Percentiles rank a stretch among this genome's conserved stretches.
Conservation (phyloP, 2,888 invertebrate genomes). For the Parascotia fuliginaria region DNA sequence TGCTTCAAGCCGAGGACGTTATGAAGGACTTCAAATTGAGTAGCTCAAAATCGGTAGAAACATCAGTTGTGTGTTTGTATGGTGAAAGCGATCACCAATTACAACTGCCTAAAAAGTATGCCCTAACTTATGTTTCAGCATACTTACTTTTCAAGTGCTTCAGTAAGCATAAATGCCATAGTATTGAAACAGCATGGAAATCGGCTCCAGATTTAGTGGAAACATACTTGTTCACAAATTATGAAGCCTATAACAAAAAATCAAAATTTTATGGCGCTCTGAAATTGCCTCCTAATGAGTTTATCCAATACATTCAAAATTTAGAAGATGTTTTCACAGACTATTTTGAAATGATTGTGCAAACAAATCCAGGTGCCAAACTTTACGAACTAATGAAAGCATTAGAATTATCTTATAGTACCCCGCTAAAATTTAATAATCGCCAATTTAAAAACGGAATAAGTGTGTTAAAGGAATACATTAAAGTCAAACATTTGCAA, state of each 20-base stretch:
- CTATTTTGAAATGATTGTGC: not conserved
- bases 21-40: not conserved
- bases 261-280: not conserved
- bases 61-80: not conserved
- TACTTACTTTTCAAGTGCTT: not conserved
- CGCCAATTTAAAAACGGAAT: not conserved
- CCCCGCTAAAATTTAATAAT: not conserved
- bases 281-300: not conserved
- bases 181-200: no score
- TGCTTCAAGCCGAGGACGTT: not conserved
- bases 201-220: not conserved
- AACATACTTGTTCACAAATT: not conserved
- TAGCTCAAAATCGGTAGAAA: not conserved
- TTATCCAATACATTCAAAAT: not conserved
- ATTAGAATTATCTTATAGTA: not conserved
- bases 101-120: not conserved
- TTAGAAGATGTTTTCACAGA: not conserved
- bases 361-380: not conserved
- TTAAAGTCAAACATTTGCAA: no score
- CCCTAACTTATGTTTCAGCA: not conserved
- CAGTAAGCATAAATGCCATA: not conserved
- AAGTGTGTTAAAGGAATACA: not conserved
- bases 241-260: not conserved
- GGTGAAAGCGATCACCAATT: not conserved
- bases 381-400: not conserved